Evolutionary conservation across 2,113 vertebrate genomes (phyloP).

Genomic region (Lepisosteus osseus): DNA sequence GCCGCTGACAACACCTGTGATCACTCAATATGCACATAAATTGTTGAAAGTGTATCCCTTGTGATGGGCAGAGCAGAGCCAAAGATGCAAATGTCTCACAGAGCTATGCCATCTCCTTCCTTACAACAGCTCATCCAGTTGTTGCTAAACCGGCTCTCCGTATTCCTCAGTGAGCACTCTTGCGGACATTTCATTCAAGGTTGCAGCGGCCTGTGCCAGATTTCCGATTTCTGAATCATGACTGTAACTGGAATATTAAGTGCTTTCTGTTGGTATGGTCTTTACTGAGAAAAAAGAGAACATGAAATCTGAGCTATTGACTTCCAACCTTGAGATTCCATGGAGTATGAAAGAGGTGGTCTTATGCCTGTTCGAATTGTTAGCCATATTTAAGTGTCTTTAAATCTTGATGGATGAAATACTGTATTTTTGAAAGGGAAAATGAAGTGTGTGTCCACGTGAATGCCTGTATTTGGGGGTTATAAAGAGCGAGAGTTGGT

Average conservation of each 20-base stretch:
- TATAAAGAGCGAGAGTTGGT: no score
- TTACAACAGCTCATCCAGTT: constrained; percentile 32
- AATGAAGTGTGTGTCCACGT: no score
- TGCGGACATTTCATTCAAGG: constrained; percentile 42
- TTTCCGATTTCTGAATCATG: constrained; percentile 51
- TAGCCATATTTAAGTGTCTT: no score
- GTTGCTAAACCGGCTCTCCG: constrained; percentile 31
- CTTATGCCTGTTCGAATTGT: no score
- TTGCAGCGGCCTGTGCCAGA: constrained; percentile 41
- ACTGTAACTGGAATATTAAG: constrained; percentile 54
- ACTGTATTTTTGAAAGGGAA: no score
- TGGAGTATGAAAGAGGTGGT: constrained; percentile 18
- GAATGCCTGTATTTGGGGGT: no score
- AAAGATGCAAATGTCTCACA: constrained; percentile 63
- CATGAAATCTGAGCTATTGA: constrained; percentile 30
- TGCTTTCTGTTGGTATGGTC: constrained; percentile 51
- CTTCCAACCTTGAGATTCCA: constrained; percentile 41
- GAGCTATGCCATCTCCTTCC: constrained; percentile 14
- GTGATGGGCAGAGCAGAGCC: constrained; percentile 50
- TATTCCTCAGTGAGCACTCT: constrained; percentile 11
- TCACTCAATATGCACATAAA: constrained; percentile 71
- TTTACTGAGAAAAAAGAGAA: constrained; percentile 49
- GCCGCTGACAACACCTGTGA: constrained; percentile 65
- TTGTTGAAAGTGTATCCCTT: constrained; percentile 57
- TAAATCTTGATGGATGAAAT: no score